Base-by-base conservation (phyloP, 1,140 invertebrate species). In the Drosophila triauraria region DNA sequence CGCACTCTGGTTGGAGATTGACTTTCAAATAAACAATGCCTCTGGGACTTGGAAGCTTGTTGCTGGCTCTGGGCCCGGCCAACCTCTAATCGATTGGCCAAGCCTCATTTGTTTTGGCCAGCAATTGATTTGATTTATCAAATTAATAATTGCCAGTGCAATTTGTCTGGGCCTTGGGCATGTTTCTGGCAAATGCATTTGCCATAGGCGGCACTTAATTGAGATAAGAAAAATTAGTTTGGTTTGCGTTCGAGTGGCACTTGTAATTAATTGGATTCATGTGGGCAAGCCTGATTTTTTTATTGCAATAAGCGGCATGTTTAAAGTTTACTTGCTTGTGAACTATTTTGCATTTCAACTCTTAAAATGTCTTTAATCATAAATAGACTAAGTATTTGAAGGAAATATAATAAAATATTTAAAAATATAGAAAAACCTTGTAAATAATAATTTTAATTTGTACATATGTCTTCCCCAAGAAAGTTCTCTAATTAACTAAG, bases 1-100 rank as follows among this genome's bases (percentile, higher is more conserved):
- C 69, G 53, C 76, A 68, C 72, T 81, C 50, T 59, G 20, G 10
- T 23, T 44, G 54, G 35, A 51, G 78, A 85, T 75, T 67, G 69
- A 50, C 75, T 88, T 67, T 70, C 78, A 90, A 90, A 90, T 82
- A 82, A 90, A 90, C 81, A 81, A 20, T 58, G 43, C 53, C n/a
- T 27, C 43, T 17, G 30, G 8, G 4, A 10, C 5, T 12, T 42
- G 17, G 8, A 42, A 58, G 27, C 47, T 40, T 42, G 42, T 32
- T 44, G 35, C 32, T 46, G 25, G 17, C n/a, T 43, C 13, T 32
- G 13, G 53, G 27, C 53, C 32, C 20, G 42, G n/a, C 30, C 65
- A 69, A 23, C 48, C 17, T n/a, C 25, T 46, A 61, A 69, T 60
- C 72, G 50, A 83, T 83, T 87, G 32, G 71, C 47, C 58, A 77